Evolutionary conservation across 2,113 vertebrate genomes (phyloP).

Genomic region (Oplegnathus fasciatus): DNA sequence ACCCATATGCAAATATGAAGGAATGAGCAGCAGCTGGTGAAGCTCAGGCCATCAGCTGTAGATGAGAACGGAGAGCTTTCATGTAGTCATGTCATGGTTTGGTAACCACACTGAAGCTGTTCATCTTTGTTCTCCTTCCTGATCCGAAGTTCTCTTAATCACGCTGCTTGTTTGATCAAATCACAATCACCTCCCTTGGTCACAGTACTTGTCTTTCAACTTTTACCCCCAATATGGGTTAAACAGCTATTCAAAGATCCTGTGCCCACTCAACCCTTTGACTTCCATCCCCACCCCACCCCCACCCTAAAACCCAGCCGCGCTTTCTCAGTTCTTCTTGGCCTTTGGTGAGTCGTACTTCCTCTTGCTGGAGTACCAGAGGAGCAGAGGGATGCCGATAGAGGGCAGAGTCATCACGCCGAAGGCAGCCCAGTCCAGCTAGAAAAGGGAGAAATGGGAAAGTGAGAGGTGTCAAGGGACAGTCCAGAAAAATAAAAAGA

Average conservation of each 20-base stretch:
- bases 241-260: slow-evolving; percentile 42
- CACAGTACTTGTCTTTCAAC: slow-evolving; percentile 18
- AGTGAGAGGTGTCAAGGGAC: not conserved
- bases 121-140: not conserved
- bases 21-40: not conserved
- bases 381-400: slow-evolving; percentile 95
- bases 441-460: not conserved
- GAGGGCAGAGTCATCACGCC: slow-evolving; percentile 98
- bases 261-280: slow-evolving; percentile 7
- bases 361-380: slow-evolving; percentile 98
- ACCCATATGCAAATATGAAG: slow-evolving; percentile 15
- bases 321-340: slow-evolving; percentile 92
- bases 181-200: slow-evolving; percentile 25
- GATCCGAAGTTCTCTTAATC: slow-evolving; percentile 1
- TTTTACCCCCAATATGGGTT: slow-evolving; percentile 82
- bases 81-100: not conserved
- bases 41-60: not conserved
- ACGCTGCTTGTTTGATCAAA: not conserved
- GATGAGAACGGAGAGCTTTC: not conserved
- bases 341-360: slow-evolving; percentile 94
- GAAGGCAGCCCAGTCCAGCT: slow-evolving; percentile 98
- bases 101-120: not conserved
- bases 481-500: not conserved
- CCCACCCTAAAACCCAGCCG: not conserved
- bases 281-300: not conserved